Evolutionary conservation across 2,113 vertebrate species (phyloP), one percentile per base, ranked within the genome.

Genomic region (Lagopus muta): DNA sequence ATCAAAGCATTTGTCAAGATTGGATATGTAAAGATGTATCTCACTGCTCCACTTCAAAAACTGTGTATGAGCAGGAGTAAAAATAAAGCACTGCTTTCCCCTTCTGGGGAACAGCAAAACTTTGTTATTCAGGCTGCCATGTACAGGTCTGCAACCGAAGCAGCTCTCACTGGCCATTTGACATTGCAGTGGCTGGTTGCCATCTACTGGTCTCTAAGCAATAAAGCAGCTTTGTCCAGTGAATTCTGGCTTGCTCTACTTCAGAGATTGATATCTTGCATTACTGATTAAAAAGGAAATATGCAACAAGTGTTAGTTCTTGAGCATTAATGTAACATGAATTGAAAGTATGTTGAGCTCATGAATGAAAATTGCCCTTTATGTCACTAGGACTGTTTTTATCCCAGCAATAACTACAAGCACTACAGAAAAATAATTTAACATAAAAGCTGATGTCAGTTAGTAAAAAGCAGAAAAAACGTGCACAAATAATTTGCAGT

Each of bases 121-220:
- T 85, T 42, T 58, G 22, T 32, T 90, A 28, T 40, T 86, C 36
- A 57, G 75, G n/a, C 7, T 34, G 47, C 21, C 47, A 27, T 13
- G 11, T 43, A 55, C n/a, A 81, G 67, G 86, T 20, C 14, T 22
- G n/a, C 42, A 15, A 73, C 60, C 64, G 48, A 67, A 88, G 58
- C 58, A 55, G 30, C 5, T 69, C 65, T 38, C 60, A 10, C 57
- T 77, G 75, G 55, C 80, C 50, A 21, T 91, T 74, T 80, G 86
- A 50, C 87, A 66, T 36, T 45, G 72, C 90, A 90, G 92, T 69
- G 77, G 66, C 24, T 86, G 95, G 82, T 96, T 96, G 97, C 97
- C 96, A 94, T 86, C 97, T 97, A 74, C 96, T 96, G 97, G 97
- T 84, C 79, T 80, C 78, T 18, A 55, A 89, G 72, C 16, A 92